Evolutionary conservation across 1,140 invertebrate genomes (phyloP).

Genomic region (Octopus sinensis): DNA sequence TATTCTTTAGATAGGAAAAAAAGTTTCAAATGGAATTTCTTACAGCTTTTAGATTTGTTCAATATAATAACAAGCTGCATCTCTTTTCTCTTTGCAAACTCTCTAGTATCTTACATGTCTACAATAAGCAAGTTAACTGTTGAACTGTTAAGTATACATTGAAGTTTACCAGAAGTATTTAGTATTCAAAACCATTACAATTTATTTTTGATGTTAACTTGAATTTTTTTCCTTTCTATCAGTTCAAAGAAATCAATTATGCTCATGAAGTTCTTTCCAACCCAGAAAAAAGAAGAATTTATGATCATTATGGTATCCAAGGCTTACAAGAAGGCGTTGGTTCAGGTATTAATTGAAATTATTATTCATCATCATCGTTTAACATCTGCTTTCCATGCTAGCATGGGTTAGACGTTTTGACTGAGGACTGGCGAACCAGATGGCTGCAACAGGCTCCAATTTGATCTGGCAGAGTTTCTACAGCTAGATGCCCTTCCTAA

Average conservation of each 20-base stretch:
- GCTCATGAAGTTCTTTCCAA: constrained; percentile 97
- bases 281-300: constrained; percentile 90
- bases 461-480: no score
- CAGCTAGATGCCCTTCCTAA: no score
- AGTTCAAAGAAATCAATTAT: constrained; percentile 97
- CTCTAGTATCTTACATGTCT: neutral
- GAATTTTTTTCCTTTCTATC: constrained; percentile 27
- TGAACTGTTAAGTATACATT: neutral
- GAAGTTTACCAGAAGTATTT: neutral
- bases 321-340: constrained; percentile 92
- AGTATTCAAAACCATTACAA: neutral
- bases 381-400: constrained; percentile 12
- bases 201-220: neutral
- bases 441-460: no score
- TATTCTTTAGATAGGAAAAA: no score
- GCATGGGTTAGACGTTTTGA: constrained; percentile 21
- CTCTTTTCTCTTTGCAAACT: neutral
- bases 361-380: neutral
- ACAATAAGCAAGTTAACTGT: neutral
- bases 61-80: no score
- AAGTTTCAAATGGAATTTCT: no score
- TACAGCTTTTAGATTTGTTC: no score
- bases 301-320: constrained; percentile 95
- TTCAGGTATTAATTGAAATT: constrained; percentile 34
- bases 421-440: neutral